Conservation (phyloP, 2,113 vertebrate genomes). For the Pagrus major region DNA sequence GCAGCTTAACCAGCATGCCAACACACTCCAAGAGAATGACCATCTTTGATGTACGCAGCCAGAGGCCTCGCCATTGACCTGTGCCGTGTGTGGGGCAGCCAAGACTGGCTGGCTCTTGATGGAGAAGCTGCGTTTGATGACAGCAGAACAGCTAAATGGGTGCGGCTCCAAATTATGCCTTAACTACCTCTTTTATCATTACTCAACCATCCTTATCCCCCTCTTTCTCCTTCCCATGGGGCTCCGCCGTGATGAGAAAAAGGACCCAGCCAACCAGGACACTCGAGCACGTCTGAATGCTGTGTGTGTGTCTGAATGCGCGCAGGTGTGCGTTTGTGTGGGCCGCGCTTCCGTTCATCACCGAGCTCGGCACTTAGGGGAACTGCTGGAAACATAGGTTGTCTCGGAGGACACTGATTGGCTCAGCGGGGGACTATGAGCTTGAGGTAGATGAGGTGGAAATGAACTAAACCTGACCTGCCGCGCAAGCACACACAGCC, state of each 20-base stretch:
- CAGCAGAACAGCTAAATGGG: conserved; percentile 54
- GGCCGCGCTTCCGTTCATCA: conserved; percentile 57
- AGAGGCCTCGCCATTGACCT: conserved; percentile 67
- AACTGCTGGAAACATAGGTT: conserved; percentile 65
- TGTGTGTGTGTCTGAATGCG: conserved; percentile 36
- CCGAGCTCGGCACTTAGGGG: conserved; percentile 50
- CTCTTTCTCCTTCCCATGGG: conserved; percentile 45
- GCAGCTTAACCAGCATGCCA: conserved; percentile 66
- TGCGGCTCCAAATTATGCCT: conserved; percentile 61
- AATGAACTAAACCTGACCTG: conserved; percentile 75
- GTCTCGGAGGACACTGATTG: conserved; percentile 75
- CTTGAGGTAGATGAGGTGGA: conserved; percentile 72
- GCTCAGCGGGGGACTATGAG: conserved; percentile 70
- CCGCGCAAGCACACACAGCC: conserved; percentile 10
- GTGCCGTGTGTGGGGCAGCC: conserved; percentile 39
- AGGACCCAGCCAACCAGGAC: conserved; percentile 37
- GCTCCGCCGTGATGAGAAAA: conserved; percentile 56
- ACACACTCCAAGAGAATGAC: conserved; percentile 64
- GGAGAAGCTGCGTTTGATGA: conserved; percentile 65
- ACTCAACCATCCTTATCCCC: conserved; percentile 68
- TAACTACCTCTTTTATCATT: conserved; percentile 75
- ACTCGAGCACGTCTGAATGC: conserved; percentile 29
- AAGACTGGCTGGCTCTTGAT: conserved; percentile 57
- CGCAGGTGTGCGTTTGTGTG: conserved; percentile 48
- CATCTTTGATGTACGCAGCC: conserved; percentile 67